phyloP scores from a whole-genome alignment of 2,113 vertebrate genomes.

The Diadophis punctatus region DNA sequence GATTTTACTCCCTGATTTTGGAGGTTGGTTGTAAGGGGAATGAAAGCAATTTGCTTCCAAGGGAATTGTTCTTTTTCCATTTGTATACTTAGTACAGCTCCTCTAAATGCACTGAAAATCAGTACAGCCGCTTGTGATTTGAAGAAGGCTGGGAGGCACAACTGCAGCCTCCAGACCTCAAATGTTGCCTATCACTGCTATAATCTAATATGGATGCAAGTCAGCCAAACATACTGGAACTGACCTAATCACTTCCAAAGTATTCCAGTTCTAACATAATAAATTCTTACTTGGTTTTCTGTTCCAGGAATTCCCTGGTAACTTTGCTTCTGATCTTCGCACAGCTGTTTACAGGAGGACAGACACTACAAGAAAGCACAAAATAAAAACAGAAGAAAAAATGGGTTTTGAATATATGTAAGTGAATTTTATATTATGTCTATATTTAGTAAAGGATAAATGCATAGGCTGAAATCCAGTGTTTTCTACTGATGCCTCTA shows the following conservation, averaged over 20 bases:
- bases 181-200: background rate
- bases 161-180: background rate
- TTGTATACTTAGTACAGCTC: background rate
- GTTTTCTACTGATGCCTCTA: background rate
- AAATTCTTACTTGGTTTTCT: slow-evolving; percentile 22
- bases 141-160: background rate
- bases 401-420: background rate
- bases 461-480: background rate
- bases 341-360: slow-evolving; percentile 45
- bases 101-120: background rate
- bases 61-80: background rate
- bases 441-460: background rate
- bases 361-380: slow-evolving; percentile 12
- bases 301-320: slow-evolving; percentile 4
- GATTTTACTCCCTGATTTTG: background rate
- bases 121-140: background rate
- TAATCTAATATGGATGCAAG: background rate
- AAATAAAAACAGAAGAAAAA: slow-evolving; percentile 2
- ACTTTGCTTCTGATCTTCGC: background rate
- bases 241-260: background rate
- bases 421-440: slow-evolving; percentile 5
- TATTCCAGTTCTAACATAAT: background rate
- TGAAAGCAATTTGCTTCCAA: background rate
- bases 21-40: background rate
- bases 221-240: background rate